Evolutionary conservation across 2,888 invertebrate genomes (phyloP).

Genomic region (Esperia sulphurella): DNA sequence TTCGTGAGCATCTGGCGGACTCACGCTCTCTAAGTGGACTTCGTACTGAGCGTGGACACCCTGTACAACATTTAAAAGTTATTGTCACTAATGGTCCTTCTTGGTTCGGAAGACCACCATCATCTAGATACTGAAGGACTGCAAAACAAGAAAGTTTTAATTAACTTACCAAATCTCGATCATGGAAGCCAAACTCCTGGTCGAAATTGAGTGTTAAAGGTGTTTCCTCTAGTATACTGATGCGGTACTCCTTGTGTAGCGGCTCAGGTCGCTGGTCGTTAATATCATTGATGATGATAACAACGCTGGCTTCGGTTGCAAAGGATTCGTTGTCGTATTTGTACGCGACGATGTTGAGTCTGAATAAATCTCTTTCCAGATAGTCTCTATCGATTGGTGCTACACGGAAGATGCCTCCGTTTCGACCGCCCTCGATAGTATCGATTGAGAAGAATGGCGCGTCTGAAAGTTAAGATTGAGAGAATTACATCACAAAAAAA

Average conservation of each 20-base stretch:
- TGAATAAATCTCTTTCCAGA: conserved; percentile 64
- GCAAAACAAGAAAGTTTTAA: not conserved
- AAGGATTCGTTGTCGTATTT: conserved; percentile 54
- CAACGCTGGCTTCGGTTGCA: conserved; percentile 44
- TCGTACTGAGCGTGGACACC: conserved; percentile 79
- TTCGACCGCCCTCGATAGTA: conserved; percentile 41
- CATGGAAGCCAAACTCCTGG: conserved; percentile 71
- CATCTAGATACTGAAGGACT: not conserved
- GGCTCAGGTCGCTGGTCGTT: conserved; percentile 84
- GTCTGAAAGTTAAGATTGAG: too few species aligned
- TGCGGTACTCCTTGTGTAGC: conserved; percentile 38
- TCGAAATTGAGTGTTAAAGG: conserved; percentile 66
- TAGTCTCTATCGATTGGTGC: conserved; percentile 65
- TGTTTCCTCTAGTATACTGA: conserved; percentile 75
- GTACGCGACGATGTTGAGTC: conserved; percentile 65
- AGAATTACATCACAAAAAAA: too few species aligned
- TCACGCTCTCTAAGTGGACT: conserved; percentile 56
- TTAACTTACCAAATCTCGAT: conserved; percentile 69
- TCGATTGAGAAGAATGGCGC: conserved; percentile 49
- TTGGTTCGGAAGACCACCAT: too few species aligned
- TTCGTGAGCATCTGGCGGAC: conserved; percentile 48
- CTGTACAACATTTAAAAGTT: conserved; percentile 37
- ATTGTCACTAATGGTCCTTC: too few species aligned
- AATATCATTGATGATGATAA: conserved; percentile 74
- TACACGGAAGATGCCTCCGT: conserved; percentile 53